These are phyloP conservation scores for Belgica antarctica DNA, from an alignment of 2,888 invertebrate genomes.

Conservation along the genomic window DNA sequence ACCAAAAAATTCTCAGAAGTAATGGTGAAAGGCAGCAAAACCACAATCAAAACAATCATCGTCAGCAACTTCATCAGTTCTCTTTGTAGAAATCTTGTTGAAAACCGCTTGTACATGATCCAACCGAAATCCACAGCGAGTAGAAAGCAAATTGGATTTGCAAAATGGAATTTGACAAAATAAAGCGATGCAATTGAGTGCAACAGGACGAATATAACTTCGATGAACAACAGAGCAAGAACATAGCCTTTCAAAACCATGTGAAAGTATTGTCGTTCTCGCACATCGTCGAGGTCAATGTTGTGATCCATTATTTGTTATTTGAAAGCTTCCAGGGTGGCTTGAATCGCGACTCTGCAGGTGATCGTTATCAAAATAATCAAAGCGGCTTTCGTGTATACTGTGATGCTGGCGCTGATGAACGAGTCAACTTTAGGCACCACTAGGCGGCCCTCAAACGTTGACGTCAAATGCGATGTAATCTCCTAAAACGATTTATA, in stretches of 20 bases:
- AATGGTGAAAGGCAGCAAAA: no score
- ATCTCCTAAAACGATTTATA: neutral
- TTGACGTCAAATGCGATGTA: neutral
- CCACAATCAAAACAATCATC: no score
- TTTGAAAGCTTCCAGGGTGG: neutral
- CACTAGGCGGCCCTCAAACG: neutral
- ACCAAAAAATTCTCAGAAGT: no score
- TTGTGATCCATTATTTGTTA: neutral
- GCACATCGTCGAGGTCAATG: neutral
- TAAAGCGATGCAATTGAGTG: neutral
- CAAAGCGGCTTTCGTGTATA: no score
- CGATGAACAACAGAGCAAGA: neutral
- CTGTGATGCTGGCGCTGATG: neutral
- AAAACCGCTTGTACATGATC: no score
- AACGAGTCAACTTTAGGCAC: neutral
- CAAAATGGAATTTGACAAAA: neutral
- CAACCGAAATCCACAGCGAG: neutral
- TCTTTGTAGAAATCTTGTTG: no score
- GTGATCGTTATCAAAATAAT: neutral
- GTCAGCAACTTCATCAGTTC: no score
- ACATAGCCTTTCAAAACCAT: neutral
- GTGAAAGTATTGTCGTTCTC: neutral
- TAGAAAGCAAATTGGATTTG: neutral
- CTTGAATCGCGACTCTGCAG: neutral
- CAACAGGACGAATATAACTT: neutral